These are phyloP conservation scores for Acrocephalus scirpaceus DNA, from an alignment of 2,797 vertebrate genomes.

Conservation along the genomic window DNA sequence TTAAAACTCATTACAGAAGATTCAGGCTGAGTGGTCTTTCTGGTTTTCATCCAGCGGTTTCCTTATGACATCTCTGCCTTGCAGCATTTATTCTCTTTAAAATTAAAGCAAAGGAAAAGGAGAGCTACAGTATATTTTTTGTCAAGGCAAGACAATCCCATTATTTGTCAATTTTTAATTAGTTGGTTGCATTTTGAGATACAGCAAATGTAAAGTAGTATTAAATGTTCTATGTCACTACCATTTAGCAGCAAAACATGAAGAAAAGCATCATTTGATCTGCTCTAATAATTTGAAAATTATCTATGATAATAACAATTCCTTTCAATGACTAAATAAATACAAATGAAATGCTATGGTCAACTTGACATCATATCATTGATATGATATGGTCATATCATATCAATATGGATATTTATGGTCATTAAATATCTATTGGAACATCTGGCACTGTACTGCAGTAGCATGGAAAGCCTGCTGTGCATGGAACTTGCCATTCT, in stretches of 20 bases:
- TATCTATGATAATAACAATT: neutral
- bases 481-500: neutral
- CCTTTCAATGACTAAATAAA: neutral
- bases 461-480: neutral
- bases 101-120: neutral
- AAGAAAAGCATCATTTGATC: neutral
- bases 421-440: neutral
- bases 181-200: neutral
- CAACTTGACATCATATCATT: too few species aligned
- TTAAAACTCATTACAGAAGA: neutral
- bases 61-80: neutral
- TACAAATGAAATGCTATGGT: neutral
- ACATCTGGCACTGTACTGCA: neutral
- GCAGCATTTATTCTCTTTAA: neutral
- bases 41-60: neutral
- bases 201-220: neutral
- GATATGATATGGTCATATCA: too few species aligned
- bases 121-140: neutral
- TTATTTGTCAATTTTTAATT: conserved; percentile 34
- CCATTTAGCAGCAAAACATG: neutral
- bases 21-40: neutral
- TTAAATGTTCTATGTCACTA: neutral
- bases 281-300: neutral
- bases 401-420: too few species aligned
- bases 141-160: neutral